These are phyloP conservation scores for Oreohelix idahoensis DNA, from an alignment of 1,140 invertebrate species.

Conservation along the genomic window DNA sequence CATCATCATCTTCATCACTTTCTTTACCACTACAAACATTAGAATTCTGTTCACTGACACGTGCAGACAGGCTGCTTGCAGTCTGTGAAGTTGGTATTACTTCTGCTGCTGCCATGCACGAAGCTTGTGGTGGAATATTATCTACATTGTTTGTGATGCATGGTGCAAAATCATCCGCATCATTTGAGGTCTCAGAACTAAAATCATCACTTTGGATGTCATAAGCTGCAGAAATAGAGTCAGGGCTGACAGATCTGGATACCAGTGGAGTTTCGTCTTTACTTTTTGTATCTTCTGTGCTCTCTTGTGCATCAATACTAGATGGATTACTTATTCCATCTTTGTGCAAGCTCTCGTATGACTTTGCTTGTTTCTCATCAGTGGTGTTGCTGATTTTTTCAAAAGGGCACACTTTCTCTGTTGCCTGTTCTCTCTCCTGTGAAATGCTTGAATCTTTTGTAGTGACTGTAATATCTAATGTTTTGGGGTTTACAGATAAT, in stretches of 20 bases:
- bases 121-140: not conserved
- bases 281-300: not conserved
- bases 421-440: not conserved
- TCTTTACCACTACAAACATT: too few species aligned
- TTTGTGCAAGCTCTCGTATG: not conserved
- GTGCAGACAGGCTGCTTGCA: not conserved
- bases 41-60: not conserved
- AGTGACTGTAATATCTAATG: conserved; percentile 10
- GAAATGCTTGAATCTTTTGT: not conserved
- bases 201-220: conserved; percentile 42
- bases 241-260: conserved; percentile 33
- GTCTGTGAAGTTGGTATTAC: not conserved
- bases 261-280: not conserved
- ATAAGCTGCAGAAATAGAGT: conserved; percentile 38
- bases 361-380: not conserved
- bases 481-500: conserved; percentile 1
- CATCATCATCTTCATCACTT: conserved; percentile 41
- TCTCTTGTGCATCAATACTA: not conserved
- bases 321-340: not conserved
- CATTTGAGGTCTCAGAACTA: conserved; percentile 39
- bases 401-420: not conserved
- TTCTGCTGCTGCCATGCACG: not conserved
- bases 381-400: not conserved
- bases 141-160: not conserved
- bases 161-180: conserved; percentile 23